Base-by-base conservation (phyloP, 2,888 invertebrate genomes). In the Mycalesis mineus region DNA sequence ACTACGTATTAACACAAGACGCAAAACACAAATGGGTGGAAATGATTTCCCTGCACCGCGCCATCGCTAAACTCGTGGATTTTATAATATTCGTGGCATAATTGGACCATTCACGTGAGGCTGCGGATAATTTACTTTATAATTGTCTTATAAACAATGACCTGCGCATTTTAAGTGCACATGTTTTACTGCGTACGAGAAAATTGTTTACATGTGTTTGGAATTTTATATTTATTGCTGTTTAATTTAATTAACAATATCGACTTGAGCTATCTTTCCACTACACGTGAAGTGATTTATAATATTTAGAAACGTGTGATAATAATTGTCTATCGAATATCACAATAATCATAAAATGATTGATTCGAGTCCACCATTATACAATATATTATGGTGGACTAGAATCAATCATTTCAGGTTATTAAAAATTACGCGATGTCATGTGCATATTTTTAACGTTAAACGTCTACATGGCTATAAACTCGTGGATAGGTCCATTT, bases 61-160 rank as follows among this genome's bases (percentile, higher is more conserved):
- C 77, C 78, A 78, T 65, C 56, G 54, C 53, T 49, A 22, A 51
- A 68, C 88, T 78, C 86, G 87, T 87, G 88, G 84, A 77, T 70
- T 85, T 70, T 63, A 80, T 84, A 76, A 83, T 72, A 67, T 69
- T 71, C 68, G 62, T 68, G 65, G 60, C 65, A 67, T 79, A 82
- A 81, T 79, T 77, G 77, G 74, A 76, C 67, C 75, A 78, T 70
- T 65, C 68, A 68, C 61, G 56, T 62, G 44, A 54, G 51, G 42
- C 33, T 49, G 56, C 55, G 57, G 49, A 13, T 57, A 55, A 59
- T 61, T 55, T 53, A 52, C 41, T 28, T 14, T 44, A 50, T 56
- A 58, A 58, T 54, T 58, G 52, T 49, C 55, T 55, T 41, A 49
- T 53, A 53, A 61, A 54, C 57, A 53, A 64, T 45, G 61, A 67